Base-by-base conservation (phyloP, 2,113 vertebrate genomes). In the Brachypteracias leptosomus region DNA sequence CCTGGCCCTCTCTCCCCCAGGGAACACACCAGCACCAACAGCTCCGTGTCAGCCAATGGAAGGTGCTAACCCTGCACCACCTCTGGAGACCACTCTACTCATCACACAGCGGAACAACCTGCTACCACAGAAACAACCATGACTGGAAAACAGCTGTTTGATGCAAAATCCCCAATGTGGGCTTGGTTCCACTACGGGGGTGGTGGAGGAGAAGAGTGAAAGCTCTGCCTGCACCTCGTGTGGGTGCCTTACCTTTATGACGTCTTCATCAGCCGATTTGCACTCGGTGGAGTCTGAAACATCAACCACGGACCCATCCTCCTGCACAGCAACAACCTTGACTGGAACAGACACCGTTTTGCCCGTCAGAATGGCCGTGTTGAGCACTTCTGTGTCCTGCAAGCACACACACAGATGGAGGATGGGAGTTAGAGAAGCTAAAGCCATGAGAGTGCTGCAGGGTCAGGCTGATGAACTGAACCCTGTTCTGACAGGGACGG, bases 361-460 rank as follows among this genome's bases (percentile, higher is more conserved):
- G 33, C 98, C 98, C 0, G 98, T 98, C 76, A 98, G 97, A 26
- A 98, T 93, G 86, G 98, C 98, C 0, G 97, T 98, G 96, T 98
- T 98, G 16, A 98, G 93, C 62, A 98, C 84, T 9, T 98, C 98
- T 0, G 96, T 97, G 83, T 98, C 98, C 98, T 98, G 94, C 14
- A 61, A 2, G 80, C 59, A 91, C 61, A 92, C 54, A 89, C 40
- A 86, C 58, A 88, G 20, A 74, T 1, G 5, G 46, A 1, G 54
- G 5, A 2, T 0, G 4, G 16, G 1, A 0, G 7, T 93, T 25
- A 96, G 36, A 36, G 63, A 54, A 35, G 63, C 42, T 5, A 11
- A 3, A 58, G 2, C 8, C 54, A 15, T 1, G 0, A 10, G 24
- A 20, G 17, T 2, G 11, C 16, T 3, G 0, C 67, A 6, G 61